phyloP scores from a whole-genome alignment of 2,113 vertebrate genomes.

The Paedocypris sp. region DNA sequence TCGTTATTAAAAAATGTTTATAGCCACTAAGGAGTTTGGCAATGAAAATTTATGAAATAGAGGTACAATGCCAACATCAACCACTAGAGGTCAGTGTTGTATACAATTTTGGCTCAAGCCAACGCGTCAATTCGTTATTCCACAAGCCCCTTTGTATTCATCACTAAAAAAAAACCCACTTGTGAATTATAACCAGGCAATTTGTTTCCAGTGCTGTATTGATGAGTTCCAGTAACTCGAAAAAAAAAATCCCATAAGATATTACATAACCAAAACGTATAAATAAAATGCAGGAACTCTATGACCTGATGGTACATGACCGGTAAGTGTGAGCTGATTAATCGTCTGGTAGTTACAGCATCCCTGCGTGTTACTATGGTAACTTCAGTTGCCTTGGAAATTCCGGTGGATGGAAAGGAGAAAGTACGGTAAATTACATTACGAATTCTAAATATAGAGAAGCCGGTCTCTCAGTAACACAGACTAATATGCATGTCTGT shows the following conservation, averaged over 20 bases:
- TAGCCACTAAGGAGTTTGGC: background rate
- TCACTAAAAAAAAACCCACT: no score
- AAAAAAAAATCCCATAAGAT: background rate
- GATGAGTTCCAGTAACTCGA: background rate
- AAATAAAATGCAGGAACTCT: background rate
- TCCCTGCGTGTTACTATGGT: conserved; percentile 27
- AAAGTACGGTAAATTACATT: conserved; percentile 23
- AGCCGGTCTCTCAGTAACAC: conserved; percentile 4
- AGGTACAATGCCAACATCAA: background rate
- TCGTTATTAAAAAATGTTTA: background rate
- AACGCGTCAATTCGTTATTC: no score
- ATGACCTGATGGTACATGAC: background rate
- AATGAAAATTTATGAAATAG: no score
- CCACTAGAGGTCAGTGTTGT: conserved; percentile 47
- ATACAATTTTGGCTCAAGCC: background rate
- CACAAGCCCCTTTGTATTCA: no score
- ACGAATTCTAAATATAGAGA: conserved; percentile 37
- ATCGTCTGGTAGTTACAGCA: background rate
- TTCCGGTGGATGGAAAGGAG: conserved; percentile 8
- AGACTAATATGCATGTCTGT: background rate
- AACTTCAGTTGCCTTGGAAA: conserved; percentile 31
- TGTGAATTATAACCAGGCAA: no score
- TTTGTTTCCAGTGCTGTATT: background rate
- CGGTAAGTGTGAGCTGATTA: background rate
- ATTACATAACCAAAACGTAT: background rate